Percentiles rank a stretch among this genome's conserved stretches.
Evolutionary conservation across 2,797 vertebrate genomes (phyloP).

Genomic region (Manis pentadactyla): DNA sequence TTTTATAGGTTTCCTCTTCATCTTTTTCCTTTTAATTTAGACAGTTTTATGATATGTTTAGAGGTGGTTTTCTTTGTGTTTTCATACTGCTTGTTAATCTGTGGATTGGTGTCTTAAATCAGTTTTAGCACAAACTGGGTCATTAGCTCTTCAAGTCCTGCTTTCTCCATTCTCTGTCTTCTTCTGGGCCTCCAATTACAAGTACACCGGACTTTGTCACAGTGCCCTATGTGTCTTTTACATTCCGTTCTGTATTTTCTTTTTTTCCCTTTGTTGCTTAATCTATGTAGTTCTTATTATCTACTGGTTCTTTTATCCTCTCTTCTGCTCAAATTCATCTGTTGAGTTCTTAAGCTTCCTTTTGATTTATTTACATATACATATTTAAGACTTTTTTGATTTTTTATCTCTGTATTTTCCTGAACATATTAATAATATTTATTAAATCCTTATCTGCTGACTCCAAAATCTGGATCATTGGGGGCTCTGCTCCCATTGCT

Average conservation of each 20-base stretch:
- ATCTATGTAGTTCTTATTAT: not conserved
- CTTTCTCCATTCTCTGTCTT: not conserved
- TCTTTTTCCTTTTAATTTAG: not conserved
- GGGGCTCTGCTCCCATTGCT: not conserved
- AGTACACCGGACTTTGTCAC: not conserved
- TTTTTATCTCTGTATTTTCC: not conserved
- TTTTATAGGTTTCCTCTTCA: not conserved
- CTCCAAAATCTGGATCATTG: not conserved
- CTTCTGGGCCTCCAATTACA: not conserved
- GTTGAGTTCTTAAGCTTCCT: not conserved
- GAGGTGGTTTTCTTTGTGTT: not conserved
- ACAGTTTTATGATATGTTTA: not conserved
- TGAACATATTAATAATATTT: not conserved
- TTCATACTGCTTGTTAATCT: not conserved
- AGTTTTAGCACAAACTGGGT: not conserved
- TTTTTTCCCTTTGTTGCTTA: not conserved
- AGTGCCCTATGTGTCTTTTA: not conserved
- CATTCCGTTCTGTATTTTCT: not conserved
- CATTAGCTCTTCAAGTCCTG: not conserved
- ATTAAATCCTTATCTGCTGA: not conserved
- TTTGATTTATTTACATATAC: not conserved
- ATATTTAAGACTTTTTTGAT: not conserved
- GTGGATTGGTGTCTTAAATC: slow-evolving; percentile 1
- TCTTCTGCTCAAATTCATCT: not conserved
- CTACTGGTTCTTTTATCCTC: not conserved